Evolutionary conservation across 2,797 vertebrate genomes (phyloP).

Genomic region (Clarias pachynema): DNA sequence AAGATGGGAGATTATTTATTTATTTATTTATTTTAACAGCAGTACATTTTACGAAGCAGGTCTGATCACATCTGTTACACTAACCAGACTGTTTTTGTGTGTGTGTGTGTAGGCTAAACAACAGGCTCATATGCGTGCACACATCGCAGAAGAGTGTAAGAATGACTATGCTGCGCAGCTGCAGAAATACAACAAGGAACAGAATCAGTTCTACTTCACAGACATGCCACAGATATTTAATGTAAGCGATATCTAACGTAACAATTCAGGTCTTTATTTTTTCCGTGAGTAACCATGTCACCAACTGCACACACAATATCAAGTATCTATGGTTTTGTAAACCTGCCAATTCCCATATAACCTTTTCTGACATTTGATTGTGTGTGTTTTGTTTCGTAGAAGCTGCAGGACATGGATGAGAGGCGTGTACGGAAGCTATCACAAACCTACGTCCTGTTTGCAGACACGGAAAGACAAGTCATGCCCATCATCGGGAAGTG

Average conservation of each 20-base stretch:
- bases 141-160: constrained; percentile 88
- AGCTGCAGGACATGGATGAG: constrained; percentile 88
- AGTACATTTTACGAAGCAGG: neutral
- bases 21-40: neutral
- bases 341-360: neutral
- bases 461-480: constrained; percentile 84
- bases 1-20: neutral
- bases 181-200: constrained; percentile 88
- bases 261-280: neutral
- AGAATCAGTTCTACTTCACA: constrained; percentile 85
- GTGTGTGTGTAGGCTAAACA: constrained; percentile 80
- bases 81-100: constrained; percentile 32
- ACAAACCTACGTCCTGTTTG: constrained; percentile 81
- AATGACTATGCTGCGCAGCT: constrained; percentile 87
- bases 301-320: neutral
- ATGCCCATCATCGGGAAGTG: constrained; percentile 91
- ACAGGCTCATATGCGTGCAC: constrained; percentile 83
- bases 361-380: neutral
- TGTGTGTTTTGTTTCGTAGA: constrained; percentile 65
- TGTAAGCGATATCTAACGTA: constrained; percentile 68
- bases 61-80: neutral
- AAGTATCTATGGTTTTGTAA: constrained; percentile 3
- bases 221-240: constrained; percentile 88
- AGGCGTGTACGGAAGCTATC: constrained; percentile 77
- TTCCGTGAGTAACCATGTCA: neutral